phyloP scores from a whole-genome alignment of 2,888 invertebrate species.

The Strigamia maritima region DNA sequence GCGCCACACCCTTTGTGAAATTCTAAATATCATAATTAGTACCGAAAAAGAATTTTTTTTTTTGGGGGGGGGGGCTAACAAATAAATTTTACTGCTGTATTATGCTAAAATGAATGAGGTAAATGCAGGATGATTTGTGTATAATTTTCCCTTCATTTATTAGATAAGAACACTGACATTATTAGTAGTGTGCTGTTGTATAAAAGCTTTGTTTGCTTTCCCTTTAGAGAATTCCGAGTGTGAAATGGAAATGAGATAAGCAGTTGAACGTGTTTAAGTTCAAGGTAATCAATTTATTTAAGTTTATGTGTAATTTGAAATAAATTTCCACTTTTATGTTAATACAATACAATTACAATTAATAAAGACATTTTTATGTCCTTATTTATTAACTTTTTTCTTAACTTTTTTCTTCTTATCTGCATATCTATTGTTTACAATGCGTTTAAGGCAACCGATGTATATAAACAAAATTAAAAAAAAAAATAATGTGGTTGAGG shows the following conservation, averaged over 20 bases:
- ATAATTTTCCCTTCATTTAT: constrained; percentile 12
- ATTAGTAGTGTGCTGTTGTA: not conserved
- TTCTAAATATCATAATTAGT: constrained; percentile 1
- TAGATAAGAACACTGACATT: constrained; percentile 16
- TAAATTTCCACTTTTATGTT: not conserved
- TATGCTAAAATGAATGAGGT: not conserved
- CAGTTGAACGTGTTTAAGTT: not conserved
- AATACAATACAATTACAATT: not conserved
- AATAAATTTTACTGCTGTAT: not conserved
- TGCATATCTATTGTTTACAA: not conserved
- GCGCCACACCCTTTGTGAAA: constrained; percentile 13
- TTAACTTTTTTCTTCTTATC: not conserved
- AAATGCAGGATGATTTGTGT: not conserved
- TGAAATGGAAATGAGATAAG: constrained; percentile 2
- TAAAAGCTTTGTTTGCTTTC: constrained; percentile 30
- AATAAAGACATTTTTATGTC: not conserved
- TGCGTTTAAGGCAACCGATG: too few species aligned
- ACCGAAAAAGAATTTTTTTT: not conserved
- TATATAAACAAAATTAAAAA: too few species aligned
- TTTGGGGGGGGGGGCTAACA: not conserved
- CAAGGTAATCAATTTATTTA: not conserved
- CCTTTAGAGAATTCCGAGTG: not conserved
- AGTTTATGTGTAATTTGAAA: not conserved
- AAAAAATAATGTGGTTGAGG: not conserved
- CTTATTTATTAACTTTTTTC: too few species aligned